Conservation (phyloP, 1,140 invertebrate species). For the Apis florea region DNA sequence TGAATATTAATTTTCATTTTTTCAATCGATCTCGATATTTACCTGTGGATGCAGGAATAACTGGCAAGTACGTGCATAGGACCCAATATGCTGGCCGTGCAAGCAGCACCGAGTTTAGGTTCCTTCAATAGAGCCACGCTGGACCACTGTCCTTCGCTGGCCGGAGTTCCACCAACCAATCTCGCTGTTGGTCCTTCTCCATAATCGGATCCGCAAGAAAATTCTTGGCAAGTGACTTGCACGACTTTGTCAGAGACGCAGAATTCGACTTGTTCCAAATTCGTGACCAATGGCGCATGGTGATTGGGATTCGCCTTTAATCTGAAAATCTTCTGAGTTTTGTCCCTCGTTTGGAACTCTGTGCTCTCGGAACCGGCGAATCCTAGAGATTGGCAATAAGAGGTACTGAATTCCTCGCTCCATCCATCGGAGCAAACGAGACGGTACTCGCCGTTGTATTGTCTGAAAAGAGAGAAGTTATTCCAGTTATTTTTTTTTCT, state of each 20-base stretch:
- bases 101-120: slow-evolving; percentile 79
- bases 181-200: slow-evolving; percentile 76
- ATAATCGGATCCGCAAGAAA: slow-evolving; percentile 80
- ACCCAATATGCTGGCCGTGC: slow-evolving; percentile 82
- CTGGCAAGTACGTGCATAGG: slow-evolving; percentile 82
- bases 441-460: slow-evolving; percentile 75
- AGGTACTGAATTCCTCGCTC: slow-evolving; percentile 80
- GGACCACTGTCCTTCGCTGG: slow-evolving; percentile 81
- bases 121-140: slow-evolving; percentile 82
- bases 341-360: slow-evolving; percentile 66
- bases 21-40: not conserved
- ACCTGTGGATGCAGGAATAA: slow-evolving; percentile 82
- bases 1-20: not conserved
- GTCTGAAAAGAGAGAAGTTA: slow-evolving; percentile 59
- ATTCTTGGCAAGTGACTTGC: slow-evolving; percentile 82
- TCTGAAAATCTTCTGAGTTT: slow-evolving; percentile 69
- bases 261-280: slow-evolving; percentile 75
- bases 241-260: slow-evolving; percentile 79
- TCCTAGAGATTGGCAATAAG: slow-evolving; percentile 81
- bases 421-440: slow-evolving; percentile 81
- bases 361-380: slow-evolving; percentile 78
- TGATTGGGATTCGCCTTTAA: slow-evolving; percentile 73
- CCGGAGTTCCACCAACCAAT: slow-evolving; percentile 79
- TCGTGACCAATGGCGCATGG: slow-evolving; percentile 72
- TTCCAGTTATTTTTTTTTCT: not conserved